Conservation (phyloP, 2,797 vertebrate species). For the Diplodus puntazzo region DNA sequence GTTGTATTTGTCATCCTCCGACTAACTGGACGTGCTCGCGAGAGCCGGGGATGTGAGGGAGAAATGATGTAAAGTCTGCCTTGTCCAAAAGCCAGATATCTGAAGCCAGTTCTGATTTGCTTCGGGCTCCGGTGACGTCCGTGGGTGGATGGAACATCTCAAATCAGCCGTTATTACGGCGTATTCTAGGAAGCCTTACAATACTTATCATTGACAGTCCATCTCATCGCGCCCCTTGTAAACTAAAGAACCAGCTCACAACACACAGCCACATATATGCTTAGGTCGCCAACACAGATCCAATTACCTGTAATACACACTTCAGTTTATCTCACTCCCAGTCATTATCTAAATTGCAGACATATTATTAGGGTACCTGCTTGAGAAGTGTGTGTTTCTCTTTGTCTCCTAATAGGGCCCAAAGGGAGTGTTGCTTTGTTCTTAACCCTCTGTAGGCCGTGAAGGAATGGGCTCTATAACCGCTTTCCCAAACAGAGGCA, state of each 20-base stretch:
- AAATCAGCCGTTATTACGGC: constrained; percentile 52
- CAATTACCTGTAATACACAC: constrained; percentile 98
- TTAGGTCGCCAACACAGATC: constrained; percentile 87
- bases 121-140: constrained; percentile 46
- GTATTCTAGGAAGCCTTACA: constrained; percentile 39
- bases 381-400: constrained; percentile 83
- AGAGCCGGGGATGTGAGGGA: constrained; percentile 39
- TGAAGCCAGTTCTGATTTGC: constrained; percentile 49
- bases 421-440: constrained; percentile 94
- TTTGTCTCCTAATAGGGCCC: constrained; percentile 93
- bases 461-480: constrained; percentile 86
- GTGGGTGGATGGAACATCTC: constrained; percentile 46
- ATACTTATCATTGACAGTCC: constrained; percentile 68
- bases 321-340: constrained; percentile 97
- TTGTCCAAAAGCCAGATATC: constrained; percentile 47
- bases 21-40: constrained; percentile 77
- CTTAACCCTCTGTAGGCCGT: constrained; percentile 93
- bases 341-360: constrained; percentile 99
- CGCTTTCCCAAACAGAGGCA: constrained; percentile 87
- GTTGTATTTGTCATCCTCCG: constrained; percentile 79
- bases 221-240: constrained; percentile 58
- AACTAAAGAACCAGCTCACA: constrained; percentile 52
- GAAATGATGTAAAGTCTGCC: constrained; percentile 62
- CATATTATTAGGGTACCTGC: constrained; percentile 93
- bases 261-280: constrained; percentile 65